phyloP scores from a whole-genome alignment of 2,888 invertebrate genomes.

The Urechis unicinctus region DNA sequence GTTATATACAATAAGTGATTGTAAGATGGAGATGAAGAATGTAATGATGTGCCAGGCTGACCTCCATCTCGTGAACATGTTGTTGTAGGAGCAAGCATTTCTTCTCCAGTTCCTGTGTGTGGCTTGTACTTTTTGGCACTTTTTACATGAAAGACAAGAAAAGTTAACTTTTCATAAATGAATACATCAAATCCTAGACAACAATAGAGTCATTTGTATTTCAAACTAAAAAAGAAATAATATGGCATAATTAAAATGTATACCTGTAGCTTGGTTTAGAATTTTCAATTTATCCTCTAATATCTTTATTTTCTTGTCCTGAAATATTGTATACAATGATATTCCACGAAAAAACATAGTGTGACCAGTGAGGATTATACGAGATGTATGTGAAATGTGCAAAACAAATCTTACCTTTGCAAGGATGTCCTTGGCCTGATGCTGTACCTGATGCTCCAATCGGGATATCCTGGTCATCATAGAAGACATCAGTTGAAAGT shows the following conservation, averaged over 20 bases:
- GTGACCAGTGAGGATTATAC: background rate
- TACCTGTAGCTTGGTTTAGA: slow-evolving; percentile 33
- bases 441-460: slow-evolving; percentile 34
- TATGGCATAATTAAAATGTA: slow-evolving; percentile 2
- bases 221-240: background rate
- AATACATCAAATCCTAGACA: too few species aligned
- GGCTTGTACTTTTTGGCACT: slow-evolving; percentile 5
- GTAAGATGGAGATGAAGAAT: too few species aligned
- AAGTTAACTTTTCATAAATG: too few species aligned
- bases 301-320: slow-evolving; percentile 39
- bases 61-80: slow-evolving; percentile 48
- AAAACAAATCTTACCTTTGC: slow-evolving; percentile 26
- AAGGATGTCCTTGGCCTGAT: slow-evolving; percentile 30
- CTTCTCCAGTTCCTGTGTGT: slow-evolving; percentile 32
- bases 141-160: background rate
- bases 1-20: background rate
- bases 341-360: background rate
- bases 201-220: background rate
- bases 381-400: too few species aligned
- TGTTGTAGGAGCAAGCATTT: slow-evolving; percentile 41
- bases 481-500: slow-evolving; percentile 42
- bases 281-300: slow-evolving; percentile 41
- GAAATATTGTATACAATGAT: too few species aligned
- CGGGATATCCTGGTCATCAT: slow-evolving; percentile 42
- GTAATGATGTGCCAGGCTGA: slow-evolving; percentile 7